phyloP scores from a whole-genome alignment of 2,113 vertebrate species.

The Willisornis vidua region DNA sequence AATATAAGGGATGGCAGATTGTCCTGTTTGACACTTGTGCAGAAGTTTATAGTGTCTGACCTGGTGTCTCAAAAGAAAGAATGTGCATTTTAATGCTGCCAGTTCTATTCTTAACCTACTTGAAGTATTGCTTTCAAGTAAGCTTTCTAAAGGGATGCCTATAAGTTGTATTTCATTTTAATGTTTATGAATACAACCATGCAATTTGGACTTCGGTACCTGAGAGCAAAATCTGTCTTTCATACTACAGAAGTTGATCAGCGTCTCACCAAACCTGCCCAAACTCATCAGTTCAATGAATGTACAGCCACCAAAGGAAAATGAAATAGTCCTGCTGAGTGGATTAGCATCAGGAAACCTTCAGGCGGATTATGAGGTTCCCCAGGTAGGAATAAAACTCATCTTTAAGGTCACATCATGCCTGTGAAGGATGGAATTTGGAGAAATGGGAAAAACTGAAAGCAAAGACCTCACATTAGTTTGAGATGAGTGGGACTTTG shows the following conservation, averaged over 20 bases:
- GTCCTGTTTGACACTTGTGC: not conserved
- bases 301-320: constrained; percentile 89
- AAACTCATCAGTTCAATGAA: constrained; percentile 89
- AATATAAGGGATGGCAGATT: not conserved
- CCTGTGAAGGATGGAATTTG: not conserved
- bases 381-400: constrained; percentile 79
- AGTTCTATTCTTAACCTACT: not conserved
- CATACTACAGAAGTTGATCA: constrained; percentile 84
- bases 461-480: not conserved
- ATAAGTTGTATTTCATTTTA: not conserved
- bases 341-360: constrained; percentile 83
- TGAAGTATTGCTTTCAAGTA: not conserved
- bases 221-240: constrained; percentile 31
- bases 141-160: not conserved
- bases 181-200: not conserved
- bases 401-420: not conserved
- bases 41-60: not conserved
- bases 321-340: constrained; percentile 91
- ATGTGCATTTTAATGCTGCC: not conserved
- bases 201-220: not conserved
- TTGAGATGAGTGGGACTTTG: not conserved
- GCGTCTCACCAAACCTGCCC: constrained; percentile 87
- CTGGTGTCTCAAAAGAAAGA: not conserved
- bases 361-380: constrained; percentile 74
- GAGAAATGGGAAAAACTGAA: not conserved